Conservation (phyloP, 1,140 invertebrate species). For the Drosophila navojoa region DNA sequence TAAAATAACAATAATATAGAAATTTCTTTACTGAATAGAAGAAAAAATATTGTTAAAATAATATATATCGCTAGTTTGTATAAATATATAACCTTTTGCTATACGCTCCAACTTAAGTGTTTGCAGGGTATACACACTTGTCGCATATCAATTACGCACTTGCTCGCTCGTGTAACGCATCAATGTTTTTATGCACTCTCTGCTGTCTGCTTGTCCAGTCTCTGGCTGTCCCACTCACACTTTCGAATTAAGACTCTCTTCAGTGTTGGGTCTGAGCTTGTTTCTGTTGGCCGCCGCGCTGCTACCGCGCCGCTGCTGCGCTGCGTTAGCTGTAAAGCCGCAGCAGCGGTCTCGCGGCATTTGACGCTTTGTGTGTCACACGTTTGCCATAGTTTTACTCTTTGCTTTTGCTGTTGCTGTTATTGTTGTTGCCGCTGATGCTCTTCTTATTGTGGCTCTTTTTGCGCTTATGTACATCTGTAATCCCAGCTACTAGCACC, state of each 20-base stretch:
- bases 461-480: slow-evolving; percentile 6
- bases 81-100: no score
- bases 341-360: slow-evolving; percentile 20
- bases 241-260: slow-evolving; percentile 2
- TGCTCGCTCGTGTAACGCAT: slow-evolving; percentile 1
- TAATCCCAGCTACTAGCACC: neutral
- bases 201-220: neutral
- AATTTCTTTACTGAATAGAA: no score
- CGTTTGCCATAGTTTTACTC: slow-evolving; percentile 26
- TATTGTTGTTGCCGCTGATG: slow-evolving; percentile 6
- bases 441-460: slow-evolving; percentile 2
- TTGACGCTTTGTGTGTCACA: slow-evolving; percentile 45
- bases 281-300: neutral
- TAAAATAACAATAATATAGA: no score
- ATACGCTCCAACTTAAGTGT: neutral
- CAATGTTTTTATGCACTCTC: slow-evolving; percentile 6
- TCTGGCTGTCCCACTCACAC: slow-evolving; percentile 4
- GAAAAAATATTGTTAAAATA: no score
- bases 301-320: neutral
- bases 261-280: slow-evolving; percentile 7
- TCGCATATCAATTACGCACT: slow-evolving; percentile 42
- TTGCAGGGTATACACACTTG: slow-evolving; percentile 12
- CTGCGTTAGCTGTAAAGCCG: slow-evolving; percentile 25
- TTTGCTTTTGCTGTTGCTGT: slow-evolving; percentile 10
- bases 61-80: no score